phyloP scores from a whole-genome alignment of 1,140 invertebrate genomes.

The Oncopeltus fasciatus region DNA sequence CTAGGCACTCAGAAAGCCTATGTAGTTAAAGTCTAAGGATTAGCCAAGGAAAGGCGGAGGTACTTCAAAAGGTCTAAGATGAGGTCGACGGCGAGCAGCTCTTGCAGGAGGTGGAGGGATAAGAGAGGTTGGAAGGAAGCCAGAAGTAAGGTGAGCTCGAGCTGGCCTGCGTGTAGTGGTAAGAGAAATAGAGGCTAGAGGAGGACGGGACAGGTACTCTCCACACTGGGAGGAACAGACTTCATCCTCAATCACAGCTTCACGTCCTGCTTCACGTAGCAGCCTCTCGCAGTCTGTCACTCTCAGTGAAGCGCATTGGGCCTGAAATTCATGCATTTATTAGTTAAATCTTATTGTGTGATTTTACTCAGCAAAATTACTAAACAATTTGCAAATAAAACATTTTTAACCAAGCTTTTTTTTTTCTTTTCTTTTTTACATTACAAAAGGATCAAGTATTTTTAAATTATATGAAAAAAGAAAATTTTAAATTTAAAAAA shows the following conservation, averaged over 20 bases:
- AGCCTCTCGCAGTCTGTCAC: slow-evolving; percentile 76
- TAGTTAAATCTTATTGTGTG: no score
- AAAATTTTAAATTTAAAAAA: no score
- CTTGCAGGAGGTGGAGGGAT: slow-evolving; percentile 37
- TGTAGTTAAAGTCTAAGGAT: no score
- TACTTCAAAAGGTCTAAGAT: background rate
- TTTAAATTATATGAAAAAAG: no score
- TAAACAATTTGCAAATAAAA: no score
- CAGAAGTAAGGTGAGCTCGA: background rate
- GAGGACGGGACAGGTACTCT: slow-evolving; percentile 36
- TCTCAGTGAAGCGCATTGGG: slow-evolving; percentile 74
- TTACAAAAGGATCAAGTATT: no score
- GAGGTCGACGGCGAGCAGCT: slow-evolving; percentile 27
- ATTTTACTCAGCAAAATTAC: no score
- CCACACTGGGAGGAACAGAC: slow-evolving; percentile 82
- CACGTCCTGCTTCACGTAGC: slow-evolving; percentile 61
- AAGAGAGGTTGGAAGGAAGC: slow-evolving; percentile 17
- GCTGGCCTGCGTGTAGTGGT: background rate
- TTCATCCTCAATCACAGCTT: slow-evolving; percentile 67
- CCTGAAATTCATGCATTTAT: no score
- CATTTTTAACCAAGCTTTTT: no score
- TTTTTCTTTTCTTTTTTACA: no score
- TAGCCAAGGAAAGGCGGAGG: background rate
- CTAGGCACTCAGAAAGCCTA: no score
- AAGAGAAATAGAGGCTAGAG: slow-evolving; percentile 10